Evolutionary conservation across 2,113 vertebrate genomes (phyloP), one percentile per base, ranked within the genome.

Genomic region (Castor canadensis): DNA sequence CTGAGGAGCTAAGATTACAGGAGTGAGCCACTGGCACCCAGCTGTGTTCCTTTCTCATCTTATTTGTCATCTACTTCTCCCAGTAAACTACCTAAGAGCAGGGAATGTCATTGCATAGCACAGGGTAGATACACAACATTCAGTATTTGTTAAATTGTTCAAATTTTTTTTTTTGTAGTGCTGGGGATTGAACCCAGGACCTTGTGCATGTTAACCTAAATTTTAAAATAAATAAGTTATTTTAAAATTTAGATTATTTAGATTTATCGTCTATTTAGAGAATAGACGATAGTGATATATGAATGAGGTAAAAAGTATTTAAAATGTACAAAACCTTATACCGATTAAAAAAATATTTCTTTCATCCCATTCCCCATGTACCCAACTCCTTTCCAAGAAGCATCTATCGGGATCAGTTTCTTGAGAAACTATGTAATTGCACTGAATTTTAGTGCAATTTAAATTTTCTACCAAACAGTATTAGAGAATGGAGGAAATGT

Each of bases 401-500:
- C 20, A 90, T 28, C n/a, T n/a, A 54, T 2, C 8, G 6, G 26
- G 22, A 38, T 43, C 35, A 58, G 11, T 91, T 64, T 45, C 38
- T 95, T 69, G 80, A 81, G 15, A 86, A 47, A 80, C 20, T 62
- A 89, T 16, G 52, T 30, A 56, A 87, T 20, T 77, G 22, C 16
- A 92, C 32, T 72, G 52, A 89, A 62, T 87, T 96, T 84, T 52
- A 64, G 43, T 66, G 26, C 64, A 54, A 62, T 81, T 95, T 66
- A 88, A 94, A 84, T 72, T 54, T 58, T 75, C 6, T 62, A 47
- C 32, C 54, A 30, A 89, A 87, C 35, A 71, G 19, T 87, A 60
- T 47, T 54, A 93, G 58, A 71, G 35, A 75, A 72, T 64, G 28
- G 2, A 58, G 30, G 2, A 43, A 28, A 45, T 45, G 16, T 24